phyloP scores from a whole-genome alignment of 2,888 invertebrate species.

The Nebria brevicollis region DNA sequence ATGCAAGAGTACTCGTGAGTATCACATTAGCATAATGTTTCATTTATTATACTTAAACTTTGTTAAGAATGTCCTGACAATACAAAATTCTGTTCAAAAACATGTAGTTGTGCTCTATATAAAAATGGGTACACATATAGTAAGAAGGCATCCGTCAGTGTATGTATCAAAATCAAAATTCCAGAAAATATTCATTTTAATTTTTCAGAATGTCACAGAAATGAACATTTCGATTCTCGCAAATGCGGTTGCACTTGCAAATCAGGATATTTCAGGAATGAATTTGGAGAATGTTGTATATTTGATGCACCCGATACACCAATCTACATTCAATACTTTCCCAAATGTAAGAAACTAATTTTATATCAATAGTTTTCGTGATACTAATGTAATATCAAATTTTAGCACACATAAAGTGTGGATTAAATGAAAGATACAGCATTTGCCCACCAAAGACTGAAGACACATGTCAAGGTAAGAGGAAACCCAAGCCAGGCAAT shows the following conservation, averaged over 20 bases:
- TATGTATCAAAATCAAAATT: not conserved
- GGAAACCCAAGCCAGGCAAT: not conserved
- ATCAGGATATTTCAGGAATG: not conserved
- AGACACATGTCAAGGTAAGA: slow-evolving; percentile 20
- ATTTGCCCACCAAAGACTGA: slow-evolving; percentile 10
- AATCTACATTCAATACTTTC: not conserved
- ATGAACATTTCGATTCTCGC: not conserved
- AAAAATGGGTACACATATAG: slow-evolving; percentile 1
- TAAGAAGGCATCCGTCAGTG: not conserved
- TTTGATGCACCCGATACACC: not conserved
- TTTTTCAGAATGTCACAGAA: not conserved
- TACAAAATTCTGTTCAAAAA: not conserved
- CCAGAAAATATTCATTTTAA: not conserved
- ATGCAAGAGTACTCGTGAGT: not conserved
- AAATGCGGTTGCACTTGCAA: not conserved
- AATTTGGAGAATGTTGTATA: not conserved
- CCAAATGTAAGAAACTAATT: not conserved
- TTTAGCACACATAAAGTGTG: slow-evolving; percentile 11
- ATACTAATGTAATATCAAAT: not conserved
- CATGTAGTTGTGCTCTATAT: not conserved
- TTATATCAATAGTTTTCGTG: not conserved
- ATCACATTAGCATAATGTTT: not conserved
- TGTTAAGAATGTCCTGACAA: not conserved
- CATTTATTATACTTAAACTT: not conserved
- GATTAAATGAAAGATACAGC: slow-evolving; percentile 17